Evolutionary conservation across 2,888 invertebrate genomes (phyloP).

Genomic region (Cheilosia impressa): DNA sequence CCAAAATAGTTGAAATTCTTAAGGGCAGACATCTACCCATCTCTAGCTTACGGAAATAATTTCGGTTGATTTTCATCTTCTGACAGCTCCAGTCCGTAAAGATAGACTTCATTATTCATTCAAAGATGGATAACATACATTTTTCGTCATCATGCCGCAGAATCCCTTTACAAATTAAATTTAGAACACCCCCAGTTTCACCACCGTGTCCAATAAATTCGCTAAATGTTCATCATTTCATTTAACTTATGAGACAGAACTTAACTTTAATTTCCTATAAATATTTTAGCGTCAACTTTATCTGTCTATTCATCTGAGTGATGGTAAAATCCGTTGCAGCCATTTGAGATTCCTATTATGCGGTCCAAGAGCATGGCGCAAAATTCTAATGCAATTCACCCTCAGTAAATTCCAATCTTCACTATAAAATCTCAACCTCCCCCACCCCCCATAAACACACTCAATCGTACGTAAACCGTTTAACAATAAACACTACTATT

Average conservation of each 20-base stretch:
- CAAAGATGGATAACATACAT: too few species aligned
- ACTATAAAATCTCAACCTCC: constrained; percentile 37
- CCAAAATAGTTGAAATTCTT: too few species aligned
- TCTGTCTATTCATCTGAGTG: constrained; percentile 32
- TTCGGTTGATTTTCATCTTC: too few species aligned
- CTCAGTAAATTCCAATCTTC: constrained; percentile 30
- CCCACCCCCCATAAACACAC: constrained; percentile 14
- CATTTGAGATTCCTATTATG: constrained; percentile 38
- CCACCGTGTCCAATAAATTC: background rate
- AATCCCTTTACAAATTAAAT: too few species aligned
- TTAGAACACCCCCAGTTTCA: background rate
- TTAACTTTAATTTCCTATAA: constrained; percentile 56
- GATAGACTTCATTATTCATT: too few species aligned
- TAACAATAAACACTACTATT: constrained; percentile 71
- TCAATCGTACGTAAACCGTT: constrained; percentile 71
- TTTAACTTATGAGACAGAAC: background rate
- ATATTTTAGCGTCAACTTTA: constrained; percentile 51
- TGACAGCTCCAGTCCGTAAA: too few species aligned
- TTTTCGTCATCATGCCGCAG: too few species aligned
- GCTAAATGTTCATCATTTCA: constrained; percentile 1
- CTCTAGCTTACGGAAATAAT: too few species aligned
- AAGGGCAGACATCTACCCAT: too few species aligned
- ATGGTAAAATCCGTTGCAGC: constrained; percentile 51
- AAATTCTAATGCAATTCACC: constrained; percentile 38
- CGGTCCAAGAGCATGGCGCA: background rate